Conservation (phyloP, 2,888 invertebrate species). For the Griposia aprilina region DNA sequence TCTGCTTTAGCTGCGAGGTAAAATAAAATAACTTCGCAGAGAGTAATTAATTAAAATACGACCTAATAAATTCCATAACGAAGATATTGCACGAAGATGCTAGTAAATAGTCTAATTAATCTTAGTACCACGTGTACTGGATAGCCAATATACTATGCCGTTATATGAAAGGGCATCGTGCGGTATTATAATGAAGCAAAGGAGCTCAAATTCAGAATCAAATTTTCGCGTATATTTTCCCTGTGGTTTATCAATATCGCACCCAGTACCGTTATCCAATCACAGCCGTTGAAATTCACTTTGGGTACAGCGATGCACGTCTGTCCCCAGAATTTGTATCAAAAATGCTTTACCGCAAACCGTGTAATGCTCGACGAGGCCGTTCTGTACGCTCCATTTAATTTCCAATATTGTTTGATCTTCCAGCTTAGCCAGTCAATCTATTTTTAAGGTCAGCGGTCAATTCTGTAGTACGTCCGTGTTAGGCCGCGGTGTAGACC, state of each 20-base stretch:
- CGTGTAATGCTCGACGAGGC: slow-evolving; percentile 77
- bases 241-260: slow-evolving; percentile 73
- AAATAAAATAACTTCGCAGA: slow-evolving; percentile 17
- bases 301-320: slow-evolving; percentile 81
- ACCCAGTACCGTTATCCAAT: slow-evolving; percentile 83
- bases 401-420: slow-evolving; percentile 63
- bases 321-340: slow-evolving; percentile 78
- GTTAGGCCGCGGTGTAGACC: slow-evolving; percentile 1
- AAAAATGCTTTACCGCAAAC: slow-evolving; percentile 79
- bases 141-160: slow-evolving; percentile 41
- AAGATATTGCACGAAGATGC: slow-evolving; percentile 47
- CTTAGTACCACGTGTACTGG: slow-evolving; percentile 43
- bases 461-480: slow-evolving; percentile 30
- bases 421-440: slow-evolving; percentile 57
- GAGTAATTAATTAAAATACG: slow-evolving; percentile 35
- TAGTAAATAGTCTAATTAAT: slow-evolving; percentile 50
- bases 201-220: slow-evolving; percentile 41
- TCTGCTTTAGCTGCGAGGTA: background rate
- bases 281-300: slow-evolving; percentile 75
- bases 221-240: slow-evolving; percentile 67
- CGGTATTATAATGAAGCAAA: slow-evolving; percentile 42
- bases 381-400: slow-evolving; percentile 82
- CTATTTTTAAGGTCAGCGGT: slow-evolving; percentile 58
- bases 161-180: slow-evolving; percentile 40
- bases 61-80: slow-evolving; percentile 28